Percentiles rank a stretch among this genome's conserved stretches.
These are phyloP conservation scores for Nemotelus pantherinus DNA, from an alignment of 2,888 invertebrate species.

Conservation along the genomic window DNA sequence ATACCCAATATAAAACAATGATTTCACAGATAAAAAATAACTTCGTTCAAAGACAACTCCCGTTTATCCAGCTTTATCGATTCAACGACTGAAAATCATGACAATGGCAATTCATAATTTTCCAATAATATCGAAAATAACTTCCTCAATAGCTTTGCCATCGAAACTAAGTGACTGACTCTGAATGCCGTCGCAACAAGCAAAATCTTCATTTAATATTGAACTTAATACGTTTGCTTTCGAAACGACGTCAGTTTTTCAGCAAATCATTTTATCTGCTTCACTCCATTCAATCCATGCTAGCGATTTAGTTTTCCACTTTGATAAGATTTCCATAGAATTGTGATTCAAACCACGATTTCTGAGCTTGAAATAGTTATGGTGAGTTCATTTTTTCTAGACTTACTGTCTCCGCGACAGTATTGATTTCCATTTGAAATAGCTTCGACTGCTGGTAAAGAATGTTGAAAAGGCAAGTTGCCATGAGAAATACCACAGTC, in stretches of 20 bases:
- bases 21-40: too few species aligned
- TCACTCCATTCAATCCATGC: neutral
- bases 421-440: slow-evolving; percentile 26
- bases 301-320: neutral
- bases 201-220: slow-evolving; percentile 15
- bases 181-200: neutral
- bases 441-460: neutral
- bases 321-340: slow-evolving; percentile 16
- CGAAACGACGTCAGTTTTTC: neutral
- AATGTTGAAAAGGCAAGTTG: too few species aligned
- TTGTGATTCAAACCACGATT: slow-evolving; percentile 31
- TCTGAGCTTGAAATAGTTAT: slow-evolving; percentile 31
- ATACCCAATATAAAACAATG: too few species aligned
- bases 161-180: too few species aligned
- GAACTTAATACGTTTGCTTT: neutral
- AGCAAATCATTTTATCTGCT: slow-evolving; percentile 8
- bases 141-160: neutral
- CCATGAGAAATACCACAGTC: too few species aligned
- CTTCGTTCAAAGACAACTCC: too few species aligned
- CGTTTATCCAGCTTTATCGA: neutral
- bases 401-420: slow-evolving; percentile 28
- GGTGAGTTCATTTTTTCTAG: slow-evolving; percentile 7
- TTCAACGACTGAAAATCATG: neutral
- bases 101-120: neutral
- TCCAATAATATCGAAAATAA: neutral